Conservation (phyloP, 2,888 invertebrate species). For the Conistra vaccinii region DNA sequence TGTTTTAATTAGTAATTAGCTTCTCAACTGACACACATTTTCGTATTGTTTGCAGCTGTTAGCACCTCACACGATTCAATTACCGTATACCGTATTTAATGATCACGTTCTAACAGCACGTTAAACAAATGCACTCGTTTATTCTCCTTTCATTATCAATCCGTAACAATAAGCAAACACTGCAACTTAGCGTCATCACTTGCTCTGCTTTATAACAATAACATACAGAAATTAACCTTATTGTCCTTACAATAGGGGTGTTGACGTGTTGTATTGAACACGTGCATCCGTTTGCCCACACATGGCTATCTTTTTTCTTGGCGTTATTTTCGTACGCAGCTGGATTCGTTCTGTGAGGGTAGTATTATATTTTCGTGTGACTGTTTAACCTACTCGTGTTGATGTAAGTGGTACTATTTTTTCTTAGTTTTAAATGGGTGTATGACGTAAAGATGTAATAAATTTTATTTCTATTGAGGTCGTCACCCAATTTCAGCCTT, state of each 20-base stretch:
- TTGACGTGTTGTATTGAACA: constrained; percentile 61
- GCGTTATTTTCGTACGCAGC: constrained; percentile 79
- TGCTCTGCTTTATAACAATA: constrained; percentile 64
- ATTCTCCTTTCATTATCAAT: constrained; percentile 66
- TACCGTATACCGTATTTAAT: constrained; percentile 41
- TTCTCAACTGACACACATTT: constrained; percentile 31
- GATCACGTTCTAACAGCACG: constrained; percentile 43
- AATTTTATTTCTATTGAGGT: constrained; percentile 56
- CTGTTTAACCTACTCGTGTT: constrained; percentile 52
- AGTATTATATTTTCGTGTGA: constrained; percentile 67
- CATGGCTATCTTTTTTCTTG: constrained; percentile 76
- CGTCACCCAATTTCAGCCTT: constrained; percentile 41
- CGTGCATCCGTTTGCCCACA: constrained; percentile 73
- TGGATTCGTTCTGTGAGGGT: constrained; percentile 78
- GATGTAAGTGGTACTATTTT: constrained; percentile 54
- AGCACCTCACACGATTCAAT: constrained; percentile 39
- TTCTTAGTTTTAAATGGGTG: constrained; percentile 43
- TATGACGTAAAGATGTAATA: constrained; percentile 50
- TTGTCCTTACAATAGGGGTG: constrained; percentile 58
- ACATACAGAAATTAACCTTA: constrained; percentile 64
- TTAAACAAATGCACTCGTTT: constrained; percentile 62
- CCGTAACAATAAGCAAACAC: constrained; percentile 65
- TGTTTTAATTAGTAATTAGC: constrained; percentile 22
- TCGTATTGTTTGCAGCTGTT: constrained; percentile 37
- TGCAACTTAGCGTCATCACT: constrained; percentile 69